Evolutionary conservation across 2,797 vertebrate species (phyloP), one percentile per base, ranked within the genome.

Genomic region (Otolemur crassicaudatus): DNA sequence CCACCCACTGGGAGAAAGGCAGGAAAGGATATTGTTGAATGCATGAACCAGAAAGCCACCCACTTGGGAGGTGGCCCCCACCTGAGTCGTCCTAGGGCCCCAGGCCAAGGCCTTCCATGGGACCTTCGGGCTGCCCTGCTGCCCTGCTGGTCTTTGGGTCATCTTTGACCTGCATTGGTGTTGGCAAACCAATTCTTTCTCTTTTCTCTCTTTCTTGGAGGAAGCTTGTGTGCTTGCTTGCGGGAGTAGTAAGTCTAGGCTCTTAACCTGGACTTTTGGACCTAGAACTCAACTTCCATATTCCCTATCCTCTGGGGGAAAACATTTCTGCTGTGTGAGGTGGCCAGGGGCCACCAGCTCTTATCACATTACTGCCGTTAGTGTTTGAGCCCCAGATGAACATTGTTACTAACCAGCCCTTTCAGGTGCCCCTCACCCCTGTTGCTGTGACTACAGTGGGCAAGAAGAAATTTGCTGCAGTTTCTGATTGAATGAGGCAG

Each of bases 101-200:
- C 23, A 58, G 85, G 79, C 77, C 14, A 0, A 23, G 77, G 75
- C 49, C 43, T 70, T 37, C 31, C 19, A 23, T 2, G 31, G 69
- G 19, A 25, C 56, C n/a, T 58, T 20, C n/a, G 77, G 29, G 25
- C 37, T 5, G 22, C 56, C 25, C 56, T 2, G 10, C 40, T 37
- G 19, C 20, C 11, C 31, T 0, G 25, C 34, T 58, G 46, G 53
- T 81, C 46, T n/a, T 22, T 1, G 23, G 34, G 19, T 73, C 37
- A 4, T 29, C 65, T 25, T 6, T 11, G 1, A 0, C 2, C 0
- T 31, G 43, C 82, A 79, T 29, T 25, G 5, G 40, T 46, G 17
- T 87, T 10, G 72, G n/a, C n/a, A 2, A 0, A 34, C 0, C 67
- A 7, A 1, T 14, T 60, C 73, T 76, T 37, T 22, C 56, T 80